Conservation (phyloP, 2,797 vertebrate species). For the Gephyroberyx darwinii region DNA sequence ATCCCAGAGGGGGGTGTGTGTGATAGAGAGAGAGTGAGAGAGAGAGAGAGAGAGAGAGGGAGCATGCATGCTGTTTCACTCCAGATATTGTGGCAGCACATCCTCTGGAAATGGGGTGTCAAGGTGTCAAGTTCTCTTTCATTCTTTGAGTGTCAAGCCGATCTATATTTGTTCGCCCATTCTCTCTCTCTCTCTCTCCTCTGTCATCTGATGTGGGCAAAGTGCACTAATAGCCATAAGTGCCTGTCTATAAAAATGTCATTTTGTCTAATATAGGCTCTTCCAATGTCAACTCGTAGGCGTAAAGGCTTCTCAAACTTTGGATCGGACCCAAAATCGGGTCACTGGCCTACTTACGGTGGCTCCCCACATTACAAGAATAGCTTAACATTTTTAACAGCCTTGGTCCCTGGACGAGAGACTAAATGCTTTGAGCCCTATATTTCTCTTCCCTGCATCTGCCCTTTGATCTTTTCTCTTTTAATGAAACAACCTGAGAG, state of each 20-base stretch:
- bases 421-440: background rate
- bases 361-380: background rate
- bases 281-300: constrained; percentile 21
- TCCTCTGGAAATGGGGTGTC: constrained; percentile 37
- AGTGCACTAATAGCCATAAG: constrained; percentile 33
- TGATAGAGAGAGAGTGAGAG: background rate
- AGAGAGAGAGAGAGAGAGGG: too few relatives aligned
- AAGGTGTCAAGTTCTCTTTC: constrained; percentile 33
- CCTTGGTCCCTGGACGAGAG: background rate
- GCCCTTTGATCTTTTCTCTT: background rate
- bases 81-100: constrained; percentile 36
- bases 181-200: background rate
- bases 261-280: background rate
- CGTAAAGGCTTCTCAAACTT: constrained; percentile 4
- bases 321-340: constrained; percentile 3
- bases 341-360: background rate
- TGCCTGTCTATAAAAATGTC: constrained; percentile 22
- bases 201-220: constrained; percentile 21
- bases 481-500: background rate
- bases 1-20: constrained; percentile 23
- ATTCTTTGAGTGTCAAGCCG: constrained; percentile 35
- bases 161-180: constrained; percentile 42
- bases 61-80: constrained; percentile 13
- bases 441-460: background rate
- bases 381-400: background rate